Conservation (phyloP, 2,113 vertebrate species). For the Hyaena hyaena region DNA sequence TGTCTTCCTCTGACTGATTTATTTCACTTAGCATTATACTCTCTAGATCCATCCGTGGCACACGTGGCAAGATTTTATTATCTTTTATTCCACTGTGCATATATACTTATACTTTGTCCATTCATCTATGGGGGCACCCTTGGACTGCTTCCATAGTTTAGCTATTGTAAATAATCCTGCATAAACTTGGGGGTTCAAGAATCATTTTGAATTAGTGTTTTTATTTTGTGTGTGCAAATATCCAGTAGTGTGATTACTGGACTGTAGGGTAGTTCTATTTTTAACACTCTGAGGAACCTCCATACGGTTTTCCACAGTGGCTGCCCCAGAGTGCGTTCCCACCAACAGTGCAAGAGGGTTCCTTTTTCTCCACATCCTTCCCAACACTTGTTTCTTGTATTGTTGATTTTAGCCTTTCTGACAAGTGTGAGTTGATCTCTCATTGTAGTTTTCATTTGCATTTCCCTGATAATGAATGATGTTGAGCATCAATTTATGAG, state of each 20-base stretch:
- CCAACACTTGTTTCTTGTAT: background rate
- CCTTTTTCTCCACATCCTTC: background rate
- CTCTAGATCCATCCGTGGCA: background rate
- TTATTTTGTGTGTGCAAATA: background rate
- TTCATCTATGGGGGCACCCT: background rate
- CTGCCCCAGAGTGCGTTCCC: background rate
- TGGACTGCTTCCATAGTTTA: background rate
- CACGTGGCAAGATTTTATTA: background rate
- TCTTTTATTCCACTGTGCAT: background rate
- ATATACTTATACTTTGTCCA: background rate
- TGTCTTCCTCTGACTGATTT: background rate
- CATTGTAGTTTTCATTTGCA: background rate
- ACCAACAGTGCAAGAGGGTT: background rate
- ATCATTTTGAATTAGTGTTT: background rate
- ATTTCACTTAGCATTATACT: background rate
- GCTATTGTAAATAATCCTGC: background rate
- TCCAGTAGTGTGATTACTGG: background rate
- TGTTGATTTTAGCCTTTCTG: background rate
- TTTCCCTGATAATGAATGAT: background rate
- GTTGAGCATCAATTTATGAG: background rate
- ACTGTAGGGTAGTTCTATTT: background rate
- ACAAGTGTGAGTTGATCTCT: background rate
- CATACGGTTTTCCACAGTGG: background rate
- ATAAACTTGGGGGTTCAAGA: background rate
- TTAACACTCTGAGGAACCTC: background rate